phyloP scores from a whole-genome alignment of 1,140 invertebrate species.

The Drosophila funebris region DNA sequence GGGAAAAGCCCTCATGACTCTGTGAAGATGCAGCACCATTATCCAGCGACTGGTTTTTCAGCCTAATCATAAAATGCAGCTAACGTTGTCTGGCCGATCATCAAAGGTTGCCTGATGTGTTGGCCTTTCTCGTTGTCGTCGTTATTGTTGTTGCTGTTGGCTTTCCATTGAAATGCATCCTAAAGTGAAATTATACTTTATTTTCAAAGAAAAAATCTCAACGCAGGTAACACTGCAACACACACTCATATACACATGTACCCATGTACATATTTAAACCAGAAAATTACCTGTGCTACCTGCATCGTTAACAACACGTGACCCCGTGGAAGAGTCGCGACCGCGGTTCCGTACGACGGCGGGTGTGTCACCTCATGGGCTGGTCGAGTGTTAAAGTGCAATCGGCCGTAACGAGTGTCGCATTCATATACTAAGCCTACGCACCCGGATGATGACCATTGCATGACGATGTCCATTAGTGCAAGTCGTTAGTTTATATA shows the following conservation, averaged over 20 bases:
- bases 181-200: constrained; percentile 65
- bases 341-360: background rate
- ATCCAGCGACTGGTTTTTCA: constrained; percentile 64
- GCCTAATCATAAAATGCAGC: constrained; percentile 55
- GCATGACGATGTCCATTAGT: constrained; percentile 70
- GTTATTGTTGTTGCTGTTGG: constrained; percentile 2
- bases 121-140: constrained; percentile 26
- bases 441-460: constrained; percentile 46
- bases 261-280: background rate
- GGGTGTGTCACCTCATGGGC: constrained; percentile 39
- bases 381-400: constrained; percentile 80
- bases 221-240: constrained; percentile 60
- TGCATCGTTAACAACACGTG: constrained; percentile 68
- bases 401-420: constrained; percentile 67
- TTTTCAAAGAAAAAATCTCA: constrained; percentile 59
- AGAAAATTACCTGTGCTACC: constrained; percentile 60
- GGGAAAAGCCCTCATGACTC: constrained; percentile 48
- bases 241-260: background rate
- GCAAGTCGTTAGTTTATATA: constrained; percentile 61
- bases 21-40: constrained; percentile 12
- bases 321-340: constrained; percentile 42
- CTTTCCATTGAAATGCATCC: constrained; percentile 72
- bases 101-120: constrained; percentile 25
- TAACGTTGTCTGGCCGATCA: constrained; percentile 43
- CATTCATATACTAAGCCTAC: constrained; percentile 24